Percentiles rank a stretch among this genome's conserved stretches.
Conservation (phyloP, 2,797 vertebrate species). For the Gymnoscopelus braueri region DNA sequence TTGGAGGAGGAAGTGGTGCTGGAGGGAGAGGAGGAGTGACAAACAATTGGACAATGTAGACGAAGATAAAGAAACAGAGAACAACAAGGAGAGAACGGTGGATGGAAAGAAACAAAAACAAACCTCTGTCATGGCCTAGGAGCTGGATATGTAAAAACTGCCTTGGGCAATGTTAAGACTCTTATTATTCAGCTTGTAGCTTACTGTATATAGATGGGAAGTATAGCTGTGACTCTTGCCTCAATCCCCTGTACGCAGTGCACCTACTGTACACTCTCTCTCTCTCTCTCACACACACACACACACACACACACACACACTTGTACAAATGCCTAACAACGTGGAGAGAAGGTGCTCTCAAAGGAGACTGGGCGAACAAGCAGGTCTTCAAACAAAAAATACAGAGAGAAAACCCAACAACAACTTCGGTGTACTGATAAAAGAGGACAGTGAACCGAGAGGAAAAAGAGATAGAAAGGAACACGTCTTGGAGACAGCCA, state of each 20-base stretch:
- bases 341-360: conserved; percentile 13
- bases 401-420: conserved; percentile 36
- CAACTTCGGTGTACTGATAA: conserved; percentile 32
- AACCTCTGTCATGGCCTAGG: background rate
- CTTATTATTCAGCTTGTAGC: conserved; percentile 40
- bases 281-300: background rate
- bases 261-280: too few relatives aligned
- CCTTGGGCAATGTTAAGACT: conserved; percentile 15
- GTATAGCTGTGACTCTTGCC: conserved; percentile 34
- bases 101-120: background rate
- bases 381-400: conserved; percentile 54
- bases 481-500: conserved; percentile 27
- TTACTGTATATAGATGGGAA: conserved; percentile 23
- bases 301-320: conserved; percentile 12
- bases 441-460: conserved; percentile 31
- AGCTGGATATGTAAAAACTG: conserved; percentile 17
- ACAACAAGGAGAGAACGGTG: conserved; percentile 32
- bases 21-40: conserved; percentile 10
- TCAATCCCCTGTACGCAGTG: background rate
- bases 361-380: conserved; percentile 33
- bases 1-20: conserved; percentile 46
- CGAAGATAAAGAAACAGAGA: background rate
- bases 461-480: conserved; percentile 23
- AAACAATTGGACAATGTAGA: too few relatives aligned
- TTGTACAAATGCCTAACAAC: too few relatives aligned